These are phyloP conservation scores for Arrhopalites spinosus DNA, from an alignment of 2,888 invertebrate species.

Conservation along the genomic window DNA sequence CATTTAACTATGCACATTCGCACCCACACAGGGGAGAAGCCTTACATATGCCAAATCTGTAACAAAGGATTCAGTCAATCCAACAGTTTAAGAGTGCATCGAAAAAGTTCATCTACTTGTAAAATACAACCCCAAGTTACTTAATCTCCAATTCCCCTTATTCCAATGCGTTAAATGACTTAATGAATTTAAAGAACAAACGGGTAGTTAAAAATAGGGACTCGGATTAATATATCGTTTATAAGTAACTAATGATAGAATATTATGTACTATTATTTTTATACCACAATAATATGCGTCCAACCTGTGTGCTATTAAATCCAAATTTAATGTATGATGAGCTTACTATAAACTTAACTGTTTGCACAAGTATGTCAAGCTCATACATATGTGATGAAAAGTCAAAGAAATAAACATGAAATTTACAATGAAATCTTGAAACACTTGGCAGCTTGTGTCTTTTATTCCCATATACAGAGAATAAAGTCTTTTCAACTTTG, in stretches of 20 bases:
- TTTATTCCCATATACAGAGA: too few species aligned
- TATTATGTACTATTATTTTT: too few species aligned
- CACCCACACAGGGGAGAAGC: slow-evolving; percentile 56
- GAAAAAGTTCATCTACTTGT: slow-evolving; percentile 3
- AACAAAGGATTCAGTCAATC: slow-evolving; percentile 35
- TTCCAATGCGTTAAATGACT: background rate
- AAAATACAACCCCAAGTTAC: background rate
- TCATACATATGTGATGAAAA: too few species aligned
- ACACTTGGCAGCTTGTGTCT: too few species aligned
- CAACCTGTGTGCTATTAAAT: too few species aligned
- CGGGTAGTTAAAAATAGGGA: background rate
- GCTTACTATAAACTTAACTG: too few species aligned
- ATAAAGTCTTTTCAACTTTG: too few species aligned
- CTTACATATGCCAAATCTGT: slow-evolving; percentile 45
- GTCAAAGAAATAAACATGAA: too few species aligned
- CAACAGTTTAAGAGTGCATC: slow-evolving; percentile 24
- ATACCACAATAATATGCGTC: too few species aligned
- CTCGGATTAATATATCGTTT: background rate
- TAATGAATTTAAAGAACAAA: background rate
- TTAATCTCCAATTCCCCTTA: background rate
- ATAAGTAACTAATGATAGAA: background rate
- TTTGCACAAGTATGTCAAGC: too few species aligned
- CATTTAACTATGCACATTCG: slow-evolving; percentile 58
- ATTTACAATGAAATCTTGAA: too few species aligned
- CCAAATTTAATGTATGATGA: too few species aligned